phyloP scores from a whole-genome alignment of 2,888 invertebrate species.

The Drosophila ochracea region DNA sequence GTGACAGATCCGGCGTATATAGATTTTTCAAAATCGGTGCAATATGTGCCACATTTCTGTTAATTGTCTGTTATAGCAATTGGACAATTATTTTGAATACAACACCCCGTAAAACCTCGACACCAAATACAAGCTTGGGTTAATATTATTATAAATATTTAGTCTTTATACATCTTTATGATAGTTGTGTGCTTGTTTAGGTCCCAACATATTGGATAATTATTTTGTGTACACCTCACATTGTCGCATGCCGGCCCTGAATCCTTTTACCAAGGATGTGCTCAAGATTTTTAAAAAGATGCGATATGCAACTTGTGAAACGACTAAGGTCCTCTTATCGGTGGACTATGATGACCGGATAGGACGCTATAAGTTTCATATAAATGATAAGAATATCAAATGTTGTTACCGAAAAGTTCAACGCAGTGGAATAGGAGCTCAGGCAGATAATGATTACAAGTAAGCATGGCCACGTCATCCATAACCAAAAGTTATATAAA shows the following conservation, averaged over 20 bases:
- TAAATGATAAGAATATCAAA: slow-evolving; percentile 57
- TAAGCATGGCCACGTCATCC: slow-evolving; percentile 37
- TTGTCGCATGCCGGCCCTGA: slow-evolving; percentile 88
- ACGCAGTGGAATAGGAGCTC: slow-evolving; percentile 68
- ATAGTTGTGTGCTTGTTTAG: neutral
- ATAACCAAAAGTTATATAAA: neutral
- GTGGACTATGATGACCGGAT: slow-evolving; percentile 60
- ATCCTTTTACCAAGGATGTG: slow-evolving; percentile 86
- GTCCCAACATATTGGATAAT: slow-evolving; percentile 44
- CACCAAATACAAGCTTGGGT: slow-evolving; percentile 20
- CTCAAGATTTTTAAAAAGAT: slow-evolving; percentile 86
- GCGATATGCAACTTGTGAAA: slow-evolving; percentile 86
- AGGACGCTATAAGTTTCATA: slow-evolving; percentile 67
- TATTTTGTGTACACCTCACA: slow-evolving; percentile 86
- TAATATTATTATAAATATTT: neutral
- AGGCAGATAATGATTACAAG: slow-evolving; percentile 75
- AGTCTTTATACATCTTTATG: too few relatives aligned
- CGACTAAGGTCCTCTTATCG: slow-evolving; percentile 71
- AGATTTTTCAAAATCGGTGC: slow-evolving; percentile 25
- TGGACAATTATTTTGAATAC: slow-evolving; percentile 3
- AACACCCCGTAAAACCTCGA: neutral
- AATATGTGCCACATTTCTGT: slow-evolving; percentile 23
- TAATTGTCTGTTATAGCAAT: slow-evolving; percentile 35
- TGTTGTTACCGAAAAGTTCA: slow-evolving; percentile 83
- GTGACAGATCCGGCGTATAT: slow-evolving; percentile 1